Base-by-base conservation (phyloP, 2,113 vertebrate genomes). In the Sylvicapra grimmia region DNA sequence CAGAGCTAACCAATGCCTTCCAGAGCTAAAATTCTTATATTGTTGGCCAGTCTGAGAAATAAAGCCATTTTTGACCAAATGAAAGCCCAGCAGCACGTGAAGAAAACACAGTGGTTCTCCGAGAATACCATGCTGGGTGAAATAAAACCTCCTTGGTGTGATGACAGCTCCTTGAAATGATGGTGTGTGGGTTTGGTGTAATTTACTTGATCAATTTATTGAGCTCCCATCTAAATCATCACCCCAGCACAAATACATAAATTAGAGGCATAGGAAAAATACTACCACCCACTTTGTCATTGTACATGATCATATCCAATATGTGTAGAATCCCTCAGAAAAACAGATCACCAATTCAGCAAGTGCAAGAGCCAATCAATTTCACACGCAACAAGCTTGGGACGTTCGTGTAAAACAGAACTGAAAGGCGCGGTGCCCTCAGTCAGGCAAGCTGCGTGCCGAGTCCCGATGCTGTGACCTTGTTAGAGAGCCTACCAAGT, bases 171-270 rank as follows among this genome's bases (percentile, higher is more conserved):
- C 79, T 82, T 86, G 86, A 92, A 97, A 97, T 36, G 94, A 97
- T 83, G 93, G 77, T 33, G 47, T 94, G 96, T 72, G 51, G 75
- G 91, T 93, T 61, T 85, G 91, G 86, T 83, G 44, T 96, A 97
- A 97, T 98, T 98, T 97, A 97, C 92, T 95, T 93, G 91, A 98
- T 97, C 96, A 96, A 96, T 97, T 98, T 96, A 97, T 95, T 0
- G 65, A 90, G 80, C 89, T 91, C 91, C 95, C 84, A 97, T 95
- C 90, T 98, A 97, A 98, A 97, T 98, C 97, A 98, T 95, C 91
- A 90, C 44, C 10, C n/a, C 8, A 63, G 92, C 80, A 98, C 96
- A 96, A 93, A 97, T 72, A 96, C 94, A 97, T 97, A 97, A 96
- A 97, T 97, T 96, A 97, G 63, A 92, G 63, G 94, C 63, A 44